Percentiles rank a stretch among this genome's conserved stretches.
Conservation (phyloP, 92 coral and sea anemone genomes). For the Phymanthus crucifer region DNA sequence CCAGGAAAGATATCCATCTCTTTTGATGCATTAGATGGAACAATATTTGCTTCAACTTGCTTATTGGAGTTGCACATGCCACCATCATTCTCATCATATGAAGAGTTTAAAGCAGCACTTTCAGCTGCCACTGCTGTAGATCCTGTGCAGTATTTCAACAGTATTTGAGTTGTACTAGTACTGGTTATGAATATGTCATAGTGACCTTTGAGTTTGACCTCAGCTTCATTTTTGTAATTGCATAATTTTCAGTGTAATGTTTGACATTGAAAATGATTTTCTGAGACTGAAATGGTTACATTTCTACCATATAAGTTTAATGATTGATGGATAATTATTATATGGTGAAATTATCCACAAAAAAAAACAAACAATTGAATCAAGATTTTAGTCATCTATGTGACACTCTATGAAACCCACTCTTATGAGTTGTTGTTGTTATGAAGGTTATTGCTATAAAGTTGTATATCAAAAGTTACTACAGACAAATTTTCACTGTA, state of each 20-base stretch:
- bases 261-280: background rate
- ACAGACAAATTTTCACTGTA: background rate
- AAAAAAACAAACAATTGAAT: background rate
- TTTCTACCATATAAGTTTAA: background rate
- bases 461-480: background rate
- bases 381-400: background rate
- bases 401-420: background rate
- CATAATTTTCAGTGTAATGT: background rate
- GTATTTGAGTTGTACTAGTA: background rate
- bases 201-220: background rate
- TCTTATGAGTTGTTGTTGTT: background rate
- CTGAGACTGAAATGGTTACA: background rate
- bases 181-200: background rate
- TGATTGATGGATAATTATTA: background rate
- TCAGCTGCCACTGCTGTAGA: slow-evolving; percentile 7
- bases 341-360: background rate
- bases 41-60: slow-evolving; percentile 55
- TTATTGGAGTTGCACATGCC: slow-evolving; percentile 36
- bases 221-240: background rate
- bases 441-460: too few relatives aligned
- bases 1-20: slow-evolving; percentile 6
- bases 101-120: slow-evolving; percentile 21
- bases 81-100: slow-evolving; percentile 25
- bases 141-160: slow-evolving; percentile 23
- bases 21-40: slow-evolving; percentile 40